Base-by-base conservation (phyloP, 2,113 vertebrate genomes). In the Otis tarda region DNA sequence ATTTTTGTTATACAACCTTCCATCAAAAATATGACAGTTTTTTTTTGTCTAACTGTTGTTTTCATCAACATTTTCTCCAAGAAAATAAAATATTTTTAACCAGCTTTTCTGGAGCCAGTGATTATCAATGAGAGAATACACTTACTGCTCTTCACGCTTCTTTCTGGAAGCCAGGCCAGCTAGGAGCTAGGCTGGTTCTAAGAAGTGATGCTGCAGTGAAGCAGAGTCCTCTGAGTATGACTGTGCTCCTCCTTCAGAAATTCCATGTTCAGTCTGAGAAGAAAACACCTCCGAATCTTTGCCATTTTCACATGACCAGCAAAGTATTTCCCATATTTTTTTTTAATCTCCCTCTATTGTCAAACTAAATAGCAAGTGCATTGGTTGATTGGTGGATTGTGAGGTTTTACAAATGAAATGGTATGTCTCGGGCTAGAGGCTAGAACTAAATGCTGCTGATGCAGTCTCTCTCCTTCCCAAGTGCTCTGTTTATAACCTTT, bases 211-310 rank as follows among this genome's bases (percentile, higher is more conserved):
- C 60, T 90, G 33, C 76, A 88, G 27, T 68, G 43, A 92, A 71
- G 53, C 60, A 95, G 60, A 87, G 71, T 41, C 30, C 33, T 96
- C 86, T 60, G 53, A 70, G 24, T 71, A 94, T 90, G 92, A 95
- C 83, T 92, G 52, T 93, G 60, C 52, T 86, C 71, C 68, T 78
- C 64, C 80, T 90, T 86, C 83, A 92, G 76, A 95, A 93, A 93
- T 94, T 92, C 88, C 80, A 64, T n/a, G 17, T 79, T 87, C 79
- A 71, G 18, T 28, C 35, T 79, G 50, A 85, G 33, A 60, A 92
- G 50, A 92, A 88, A 83, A 27, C 11, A 31, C 41, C 24, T 61
- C 43, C 84, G 43, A 83, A 45, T 49, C 22, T 75, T 80, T 39
- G 55, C 30, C 12, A 21, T 83, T 91, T 69, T 64, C 50, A 77